Conservation (phyloP, 2,888 invertebrate species). For the Coleophora flavipennella region DNA sequence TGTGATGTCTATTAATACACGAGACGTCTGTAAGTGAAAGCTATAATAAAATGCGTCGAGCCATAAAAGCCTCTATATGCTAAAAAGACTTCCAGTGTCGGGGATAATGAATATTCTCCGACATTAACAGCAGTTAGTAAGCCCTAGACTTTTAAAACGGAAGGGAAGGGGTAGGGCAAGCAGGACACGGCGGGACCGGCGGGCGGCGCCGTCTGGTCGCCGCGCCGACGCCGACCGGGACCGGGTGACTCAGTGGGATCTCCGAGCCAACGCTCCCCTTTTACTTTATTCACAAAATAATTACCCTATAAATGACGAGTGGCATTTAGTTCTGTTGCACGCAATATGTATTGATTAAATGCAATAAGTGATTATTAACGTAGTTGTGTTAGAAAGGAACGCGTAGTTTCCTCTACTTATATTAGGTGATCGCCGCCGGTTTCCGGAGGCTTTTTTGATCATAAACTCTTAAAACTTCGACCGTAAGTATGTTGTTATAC, state of each 20-base stretch:
- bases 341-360: conserved; percentile 19
- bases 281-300: conserved; percentile 36
- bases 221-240: conserved; percentile 62
- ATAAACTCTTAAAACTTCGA: too few species aligned
- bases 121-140: conserved; percentile 17
- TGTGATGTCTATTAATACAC: too few species aligned
- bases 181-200: conserved; percentile 26
- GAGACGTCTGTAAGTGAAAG: neutral
- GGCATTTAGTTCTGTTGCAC: conserved; percentile 14
- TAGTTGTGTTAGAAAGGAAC: neutral
- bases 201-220: conserved; percentile 9
- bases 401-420: too few species aligned
- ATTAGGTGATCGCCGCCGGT: too few species aligned
- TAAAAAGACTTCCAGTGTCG: conserved; percentile 30
- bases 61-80: conserved; percentile 38
- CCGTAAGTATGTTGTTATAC: too few species aligned
- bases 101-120: conserved; percentile 32
- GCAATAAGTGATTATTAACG: conserved; percentile 15
- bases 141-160: conserved; percentile 26
- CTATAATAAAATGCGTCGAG: conserved; percentile 12
- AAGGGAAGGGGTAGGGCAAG: conserved; percentile 35
- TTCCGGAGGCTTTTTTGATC: too few species aligned
- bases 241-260: conserved; percentile 59
- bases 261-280: conserved; percentile 45
- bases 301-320: conserved; percentile 50